Evolutionary conservation across 2,888 invertebrate species (phyloP), one percentile per base, ranked within the genome.

Genomic region (Agrenia bidenticulata): DNA sequence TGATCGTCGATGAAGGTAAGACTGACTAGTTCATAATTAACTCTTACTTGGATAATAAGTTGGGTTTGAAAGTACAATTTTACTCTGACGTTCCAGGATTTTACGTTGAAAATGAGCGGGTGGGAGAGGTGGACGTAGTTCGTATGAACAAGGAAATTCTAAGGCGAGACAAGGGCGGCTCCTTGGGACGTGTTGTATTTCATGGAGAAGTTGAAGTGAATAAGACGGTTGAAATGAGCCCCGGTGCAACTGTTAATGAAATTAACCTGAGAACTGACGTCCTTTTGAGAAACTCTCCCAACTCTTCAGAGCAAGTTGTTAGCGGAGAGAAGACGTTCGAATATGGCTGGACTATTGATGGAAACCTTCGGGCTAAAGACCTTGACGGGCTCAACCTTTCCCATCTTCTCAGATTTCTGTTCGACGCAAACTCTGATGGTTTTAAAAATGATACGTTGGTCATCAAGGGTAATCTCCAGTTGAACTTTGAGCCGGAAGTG

Each of bases 401-500:
- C 1, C 42, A 55, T 5, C 24, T 59, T 9, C 7, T 26, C 17
- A 2, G 19, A 13, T 58, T 58, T 17, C 58, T 58, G 26, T 49
- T 37, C n/a, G 17, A 11, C 2, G 9, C 5, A n/a, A 7, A 39
- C 45, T 5, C 2, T 2, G 11, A 17, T 2, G 17, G 15, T 4
- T 21, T 21, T 5, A n/a, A 58, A 11, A 45, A 42, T 9, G 60
- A 45, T 1, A 27, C 59, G 13, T 15, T 69, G 9, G 9, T n/a
- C 5, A 56, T 55, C 17, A 21, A 53, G 0, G 74, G 73, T 21
- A 64, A 72, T 59, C 49, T 72, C 13, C 15, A 23, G 0, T 19
- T 69, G n/a, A n/a, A 55, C 13, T 9, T 54, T 1, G 75, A 75
- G 32, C 75, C 75, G 13, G 23, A 19, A 11, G n/a, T 63, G 56